Base-by-base conservation (phyloP, 2,113 vertebrate species). In the Atrichornis clamosus region DNA sequence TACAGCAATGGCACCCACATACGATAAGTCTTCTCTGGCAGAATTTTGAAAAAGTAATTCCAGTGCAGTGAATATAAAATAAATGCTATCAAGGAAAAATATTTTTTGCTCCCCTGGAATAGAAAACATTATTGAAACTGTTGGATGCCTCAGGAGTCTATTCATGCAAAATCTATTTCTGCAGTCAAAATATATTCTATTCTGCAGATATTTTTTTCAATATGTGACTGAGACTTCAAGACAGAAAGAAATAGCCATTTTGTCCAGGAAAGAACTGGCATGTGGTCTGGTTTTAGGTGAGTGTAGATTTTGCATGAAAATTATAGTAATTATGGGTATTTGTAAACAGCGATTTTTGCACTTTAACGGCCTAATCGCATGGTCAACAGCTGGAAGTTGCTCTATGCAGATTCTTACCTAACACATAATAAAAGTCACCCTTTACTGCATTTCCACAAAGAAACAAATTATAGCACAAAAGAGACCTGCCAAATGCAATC, bases 51-150 rank as follows among this genome's bases (percentile, higher is more conserved):
- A 97, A 98, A 98, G 97, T 98, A 97, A 98, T 98, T 98, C 95
- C 96, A 98, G 72, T 95, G 97, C 97, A 97, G 93, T 97, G 98
- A 98, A 98, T 98, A 98, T 97, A 97, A 96, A 97, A 98, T 98
- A 97, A 98, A 97, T 97, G 94, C 97, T 98, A 97, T 98, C 97
- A 97, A 98, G 97, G 92, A 98, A 98, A 98, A 98, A 98, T 98
- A 97, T 97, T 97, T 98, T 97, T 96, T 98, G 93, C 97, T 98
- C 96, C 95, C 88, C 92, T 95, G 96, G 96, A 98, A 98, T 97
- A 97, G 97, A 96, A 98, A 97, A 97, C 97, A 98, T 98, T 97
- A 98, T 97, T 98, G 97, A 98, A 98, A 97, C 96, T 97, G 97
- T 97, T 97, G 97, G 97, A 96, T 97, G 97, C 97, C 98, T 98